Base-by-base conservation (phyloP, 2,888 invertebrate genomes). In the Synanthedon tipuliformis region DNA sequence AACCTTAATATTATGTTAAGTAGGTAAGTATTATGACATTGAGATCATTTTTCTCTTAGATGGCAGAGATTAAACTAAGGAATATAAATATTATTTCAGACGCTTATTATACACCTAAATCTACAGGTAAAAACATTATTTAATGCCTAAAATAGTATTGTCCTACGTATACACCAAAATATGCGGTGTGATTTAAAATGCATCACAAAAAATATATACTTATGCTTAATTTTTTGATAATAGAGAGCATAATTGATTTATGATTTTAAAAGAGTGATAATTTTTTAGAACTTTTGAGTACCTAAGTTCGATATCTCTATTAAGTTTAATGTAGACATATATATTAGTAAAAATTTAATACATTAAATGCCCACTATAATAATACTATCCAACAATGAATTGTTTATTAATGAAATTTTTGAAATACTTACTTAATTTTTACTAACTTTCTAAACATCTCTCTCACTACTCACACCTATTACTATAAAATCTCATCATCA, bases 401-500 rank as follows among this genome's bases (percentile, higher is more conserved):
- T n/a, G n/a, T n/a, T n/a, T 8, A 10, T 34, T 34, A 10, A 34
- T 34, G 34, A 34, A 34, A 34, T 34, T 8, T 34, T 34, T 34
- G 34, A 34, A 34, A 34, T 34, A 34, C 8, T 34, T 34, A 34
- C 34, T 34, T 34, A 10, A 34, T 34, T 10, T 34, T 34, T 34
- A 34, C 13, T 45, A 45, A 45, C 8, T 45, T n/a, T 12, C 45
- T 11, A 45, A 45, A 45, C 41, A 41, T 3, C 11, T 41, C 45
- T 13, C 12, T 45, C 15, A 13, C 45, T 45, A 45, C 45, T 45
- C 15, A 45, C 45, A 13, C 45, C 3, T 11, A 45, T 15, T 8
- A 45, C 15, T n/a, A 45, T 15, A 13, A 72, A 59, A 66, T 66
- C 64, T 51, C 57, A 55, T 65, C 64, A 57, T 57, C 61, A 56